Base-by-base conservation (phyloP, 1,140 invertebrate species). In the Myzus persicae region DNA sequence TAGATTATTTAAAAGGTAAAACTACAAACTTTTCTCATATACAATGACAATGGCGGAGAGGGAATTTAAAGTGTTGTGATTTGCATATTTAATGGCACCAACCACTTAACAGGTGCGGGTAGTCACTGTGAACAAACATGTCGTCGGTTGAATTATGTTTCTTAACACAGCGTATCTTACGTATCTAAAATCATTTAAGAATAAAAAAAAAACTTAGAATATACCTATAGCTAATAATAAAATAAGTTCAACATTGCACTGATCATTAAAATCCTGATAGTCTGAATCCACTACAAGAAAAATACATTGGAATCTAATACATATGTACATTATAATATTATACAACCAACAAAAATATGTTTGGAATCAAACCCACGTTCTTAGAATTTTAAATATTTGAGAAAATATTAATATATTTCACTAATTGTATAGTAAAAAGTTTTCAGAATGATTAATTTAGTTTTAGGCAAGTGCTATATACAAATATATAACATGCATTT, bases 21-120 rank as follows among this genome's bases (percentile, higher is more conserved):
- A 38, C n/a, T 82, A 82, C 20, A 82, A 82, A 36, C 20, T 20
- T 82, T 36, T 18, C 11, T 42, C 26, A 85, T 9, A 40, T 85
- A 85, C 36, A 38, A 40, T 26, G 7, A 7, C 81, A 7, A 36
- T 8, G 46, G 36, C 1, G 9, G n/a, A 24, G 46, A 11, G 31
- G 9, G 26, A 11, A 89, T 51, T 46, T 51, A 89, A 24, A n/a
- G 36, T 48, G n/a, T 89, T 89, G 31, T 89, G 44, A 89, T 89
- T 89, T 89, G 44, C 87, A 89, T 89, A 89, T 89, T 51, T 51
- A 89, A 89, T 51, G 46, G 9, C 46, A 89, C n/a, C 38, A 89
- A 51, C 87, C 87, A 89, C 87, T 89, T 89, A 89, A 48, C 87
- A 89, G 87, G n/a, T 51, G 87, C n/a, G n/a, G 46, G 46, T 9